These are phyloP conservation scores for Murina feae DNA, from an alignment of 2,113 vertebrate genomes.

Conservation along the genomic window DNA sequence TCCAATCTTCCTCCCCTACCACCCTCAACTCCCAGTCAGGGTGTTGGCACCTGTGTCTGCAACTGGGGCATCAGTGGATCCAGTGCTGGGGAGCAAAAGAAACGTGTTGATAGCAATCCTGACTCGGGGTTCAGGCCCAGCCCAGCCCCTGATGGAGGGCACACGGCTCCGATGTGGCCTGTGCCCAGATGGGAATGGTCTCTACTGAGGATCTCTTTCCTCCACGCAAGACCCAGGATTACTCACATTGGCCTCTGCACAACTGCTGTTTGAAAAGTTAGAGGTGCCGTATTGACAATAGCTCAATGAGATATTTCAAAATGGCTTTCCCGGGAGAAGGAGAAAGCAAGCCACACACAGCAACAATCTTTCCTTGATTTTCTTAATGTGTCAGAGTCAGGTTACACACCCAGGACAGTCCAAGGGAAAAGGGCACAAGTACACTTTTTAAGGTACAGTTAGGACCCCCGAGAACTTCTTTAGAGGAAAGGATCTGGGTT, in stretches of 20 bases:
- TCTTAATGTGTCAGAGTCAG: not conserved
- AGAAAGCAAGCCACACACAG: not conserved
- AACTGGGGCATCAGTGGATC: not conserved
- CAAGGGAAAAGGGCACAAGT: not conserved
- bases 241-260: constrained; percentile 63
- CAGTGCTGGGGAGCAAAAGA: not conserved
- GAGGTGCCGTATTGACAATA: constrained; percentile 48
- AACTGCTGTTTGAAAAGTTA: constrained; percentile 57
- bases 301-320: constrained; percentile 51
- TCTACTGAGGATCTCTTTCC: constrained; percentile 55
- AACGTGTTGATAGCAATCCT: not conserved
- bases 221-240: constrained; percentile 17
- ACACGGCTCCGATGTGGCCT: constrained; percentile 12
- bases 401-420: not conserved
- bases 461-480: not conserved
- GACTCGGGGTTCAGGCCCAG: not conserved
- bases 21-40: not conserved
- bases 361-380: not conserved
- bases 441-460: not conserved
- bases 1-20: not conserved
- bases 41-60: not conserved
- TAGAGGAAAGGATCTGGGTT: not conserved
- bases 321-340: not conserved
- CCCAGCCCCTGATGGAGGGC: not conserved
- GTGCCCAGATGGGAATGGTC: not conserved